Percentiles rank a stretch among this genome's conserved stretches.
Conservation (phyloP, 2,888 invertebrate species). For the Neuroscelio doddi region DNA sequence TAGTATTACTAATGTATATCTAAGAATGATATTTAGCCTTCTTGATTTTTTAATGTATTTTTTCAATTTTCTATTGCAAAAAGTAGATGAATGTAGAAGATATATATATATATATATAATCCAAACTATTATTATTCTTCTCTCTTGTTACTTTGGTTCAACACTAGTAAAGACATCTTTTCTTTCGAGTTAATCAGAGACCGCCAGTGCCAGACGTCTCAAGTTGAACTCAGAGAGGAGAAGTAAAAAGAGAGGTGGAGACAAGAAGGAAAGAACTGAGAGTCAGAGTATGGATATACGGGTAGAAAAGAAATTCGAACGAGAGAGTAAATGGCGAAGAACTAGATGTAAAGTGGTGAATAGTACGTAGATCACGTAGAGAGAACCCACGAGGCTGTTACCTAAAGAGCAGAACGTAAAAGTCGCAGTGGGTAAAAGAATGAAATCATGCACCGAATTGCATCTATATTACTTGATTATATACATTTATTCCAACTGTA, state of each 20-base stretch:
- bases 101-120: too few species aligned
- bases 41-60: too few species aligned
- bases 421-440: neutral
- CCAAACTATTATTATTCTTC: conserved; percentile 13
- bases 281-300: conserved; percentile 1
- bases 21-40: too few species aligned
- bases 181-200: conserved; percentile 67
- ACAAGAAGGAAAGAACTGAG: conserved; percentile 4
- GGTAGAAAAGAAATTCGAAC: conserved; percentile 7
- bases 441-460: neutral
- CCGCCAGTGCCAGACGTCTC: conserved; percentile 64
- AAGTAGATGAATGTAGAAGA: too few species aligned
- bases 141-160: conserved; percentile 13
- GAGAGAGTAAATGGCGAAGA: conserved; percentile 10
- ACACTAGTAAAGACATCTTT: conserved; percentile 50
- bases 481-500: neutral
- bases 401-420: conserved; percentile 3
- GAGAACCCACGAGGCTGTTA: conserved; percentile 7
- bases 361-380: conserved; percentile 17
- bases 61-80: too few species aligned
- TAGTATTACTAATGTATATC: too few species aligned
- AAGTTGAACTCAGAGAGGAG: conserved; percentile 52
- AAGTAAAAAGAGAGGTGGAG: conserved; percentile 5
- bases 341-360: conserved; percentile 17
- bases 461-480: conserved; percentile 5